Base-by-base conservation (phyloP, 2,797 vertebrate species). In the Gymnopithys bicolor region DNA sequence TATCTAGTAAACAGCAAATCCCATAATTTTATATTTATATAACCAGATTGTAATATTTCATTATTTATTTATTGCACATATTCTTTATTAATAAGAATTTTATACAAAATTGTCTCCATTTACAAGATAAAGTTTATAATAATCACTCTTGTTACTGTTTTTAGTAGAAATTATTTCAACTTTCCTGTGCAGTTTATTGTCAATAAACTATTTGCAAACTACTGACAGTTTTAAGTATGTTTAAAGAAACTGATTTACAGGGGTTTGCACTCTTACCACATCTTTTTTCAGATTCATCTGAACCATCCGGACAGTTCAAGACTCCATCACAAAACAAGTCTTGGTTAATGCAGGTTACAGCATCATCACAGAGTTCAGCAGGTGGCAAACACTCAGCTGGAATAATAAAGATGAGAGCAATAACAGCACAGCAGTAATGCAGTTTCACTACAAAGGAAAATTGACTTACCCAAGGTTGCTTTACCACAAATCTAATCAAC, bases 311-410 rank as follows among this genome's bases (percentile, higher is more conserved):
- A 75, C 99, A 99, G 91, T 99, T 90, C 3, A 56, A 17, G 33
- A 98, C 94, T 93, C 99, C 99, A 75, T 99, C 98, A 97, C 99
- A 99, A 94, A 99, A 98, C 18, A 82, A 97, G 63, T 90, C 58
- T 15, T 68, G 33, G 8, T 24, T 67, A 73, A 99, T 71, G 73
- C 99, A 99, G 5, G 30, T 96, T 4, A 75, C 19, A 30, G 71
- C 78, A 56, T 98, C 97, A 22, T 94, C 97, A 96, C 99, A 99
- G 18, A 74, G 33, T 30, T 80, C 95, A 68, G 98, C 95, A 93
- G 87, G 78, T 49, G 98, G 96, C 7, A 86, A 95, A 91, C 99
- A 99, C 4, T 91, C 68, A 22, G n/a, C 93, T 98, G 95, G 86
- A 81, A 92, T 35, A 64, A 88, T n/a, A 90, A 95, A 25, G 85